phyloP scores from a whole-genome alignment of 2,113 vertebrate species.

The Formicarius rufipectus region DNA sequence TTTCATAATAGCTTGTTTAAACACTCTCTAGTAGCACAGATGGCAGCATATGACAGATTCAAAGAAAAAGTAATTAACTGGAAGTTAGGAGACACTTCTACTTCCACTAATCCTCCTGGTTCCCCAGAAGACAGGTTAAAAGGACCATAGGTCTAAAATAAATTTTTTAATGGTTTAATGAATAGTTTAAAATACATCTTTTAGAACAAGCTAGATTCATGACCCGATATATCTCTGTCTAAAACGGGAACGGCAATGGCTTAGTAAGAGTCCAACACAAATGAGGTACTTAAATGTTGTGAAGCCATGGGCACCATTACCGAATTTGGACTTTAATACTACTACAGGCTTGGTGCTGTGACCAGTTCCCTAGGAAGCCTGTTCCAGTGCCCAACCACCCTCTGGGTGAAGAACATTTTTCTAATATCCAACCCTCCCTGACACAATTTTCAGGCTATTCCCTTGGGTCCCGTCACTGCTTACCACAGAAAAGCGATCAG shows the following conservation, averaged over 20 bases:
- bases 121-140: not conserved
- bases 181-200: not conserved
- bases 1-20: not conserved
- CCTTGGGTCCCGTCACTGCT: not conserved
- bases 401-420: not conserved
- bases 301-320: not conserved
- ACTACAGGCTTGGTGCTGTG: not conserved
- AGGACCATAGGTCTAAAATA: not conserved
- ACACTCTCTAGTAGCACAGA: not conserved
- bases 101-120: not conserved
- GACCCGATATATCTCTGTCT: not conserved
- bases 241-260: not conserved
- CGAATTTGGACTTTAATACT: not conserved
- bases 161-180: fast-evolving
- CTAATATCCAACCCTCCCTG: not conserved
- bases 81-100: not conserved
- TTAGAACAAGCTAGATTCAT: not conserved
- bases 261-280: not conserved
- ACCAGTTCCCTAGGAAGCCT: not conserved
- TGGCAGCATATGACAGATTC: not conserved
- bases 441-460: not conserved
- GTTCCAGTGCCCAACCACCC: not conserved
- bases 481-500: not conserved
- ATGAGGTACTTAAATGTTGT: not conserved
- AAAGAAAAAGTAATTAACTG: not conserved